Base-by-base conservation (phyloP, 2,797 vertebrate genomes). In the Sphenopsis melanotis region DNA sequence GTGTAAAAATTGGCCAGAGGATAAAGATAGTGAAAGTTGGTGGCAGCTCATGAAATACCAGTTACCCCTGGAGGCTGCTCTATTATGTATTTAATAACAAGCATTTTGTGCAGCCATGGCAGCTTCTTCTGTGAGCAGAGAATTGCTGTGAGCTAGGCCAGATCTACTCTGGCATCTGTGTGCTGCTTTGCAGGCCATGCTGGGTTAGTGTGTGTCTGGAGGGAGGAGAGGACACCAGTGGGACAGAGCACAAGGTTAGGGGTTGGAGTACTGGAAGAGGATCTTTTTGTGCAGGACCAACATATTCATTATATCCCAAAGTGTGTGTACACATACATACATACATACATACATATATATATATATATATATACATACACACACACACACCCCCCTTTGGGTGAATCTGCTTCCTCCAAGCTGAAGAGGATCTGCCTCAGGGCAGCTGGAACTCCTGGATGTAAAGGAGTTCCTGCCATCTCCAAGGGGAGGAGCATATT, bases 41-140 rank as follows among this genome's bases (percentile, higher is more conserved):
- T 94, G 80, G 74, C 60, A 88, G 87, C 39, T 88, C 12, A 23
- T 52, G 46, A 85, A 77, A 81, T 94, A 74, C 32, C n/a, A 66
- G 39, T 87, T 90, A 74, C 16, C 30, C 49, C 74, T 82, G 87
- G 59, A 89, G 69, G 46, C 71, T 85, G 7, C 29, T 87, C 44
- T 39, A 17, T 47, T 52, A 29, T 23, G 24, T 63, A 13, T 69
- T 87, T 56, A 26, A 22, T 64, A 49, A 27, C 13, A 59, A 82
- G 24, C 1, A 4, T 80, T 77, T 17, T 46, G n/a, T 85, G 32
- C n/a, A 72, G 61, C 57, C 0, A 0, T 77, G 68, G 37, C 32
- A 70, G 53, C 72, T 36, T 7, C 56, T 82, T 59, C 42, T 81
- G 57, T 5, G 32, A 84, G 64, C 5, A 47, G 53, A n/a, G 68